These are phyloP conservation scores for Salvelinus fontinalis DNA, from an alignment of 2,113 vertebrate species.

Conservation along the genomic window DNA sequence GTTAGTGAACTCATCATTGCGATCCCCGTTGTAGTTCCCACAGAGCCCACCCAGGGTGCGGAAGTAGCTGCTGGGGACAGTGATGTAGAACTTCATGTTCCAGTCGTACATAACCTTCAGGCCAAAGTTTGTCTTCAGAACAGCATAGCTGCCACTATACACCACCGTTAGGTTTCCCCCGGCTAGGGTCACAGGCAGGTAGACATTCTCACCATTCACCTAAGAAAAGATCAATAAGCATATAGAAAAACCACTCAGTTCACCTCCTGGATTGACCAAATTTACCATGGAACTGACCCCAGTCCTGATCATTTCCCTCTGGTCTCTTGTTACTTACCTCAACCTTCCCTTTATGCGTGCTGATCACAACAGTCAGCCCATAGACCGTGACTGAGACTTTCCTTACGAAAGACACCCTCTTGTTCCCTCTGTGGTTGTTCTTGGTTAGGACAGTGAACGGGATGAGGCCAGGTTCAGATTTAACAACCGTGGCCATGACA, in stretches of 20 bases:
- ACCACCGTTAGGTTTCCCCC: constrained; percentile 53
- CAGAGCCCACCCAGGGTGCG: constrained; percentile 17
- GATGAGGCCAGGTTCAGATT: neutral
- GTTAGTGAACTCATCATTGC: constrained; percentile 26
- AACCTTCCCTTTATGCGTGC: constrained; percentile 29
- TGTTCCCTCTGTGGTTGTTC: constrained; percentile 53
- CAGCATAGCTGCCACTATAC: constrained; percentile 39
- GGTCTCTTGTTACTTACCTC: constrained; percentile 35
- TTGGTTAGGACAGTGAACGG: constrained; percentile 75
- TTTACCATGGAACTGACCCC: too few relatives aligned
- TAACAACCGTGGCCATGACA: too few relatives aligned
- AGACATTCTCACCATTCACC: constrained; percentile 59
- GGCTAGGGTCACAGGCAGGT: constrained; percentile 52
- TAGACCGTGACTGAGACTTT: constrained; percentile 54
- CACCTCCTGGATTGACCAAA: too few relatives aligned
- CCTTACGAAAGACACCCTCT: constrained; percentile 42
- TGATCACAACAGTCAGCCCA: constrained; percentile 49
- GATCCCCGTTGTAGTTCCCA: constrained; percentile 11
- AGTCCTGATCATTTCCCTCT: too few relatives aligned
- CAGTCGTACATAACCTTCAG: constrained; percentile 64
- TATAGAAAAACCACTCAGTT: too few relatives aligned
- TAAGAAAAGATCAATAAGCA: constrained; percentile 21
- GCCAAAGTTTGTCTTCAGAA: constrained; percentile 62
- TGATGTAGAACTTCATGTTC: constrained; percentile 53
- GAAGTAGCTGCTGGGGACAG: constrained; percentile 50